Evolutionary conservation across 2,113 vertebrate species (phyloP).

Genomic region (Paramisgurnus dabryanus): DNA sequence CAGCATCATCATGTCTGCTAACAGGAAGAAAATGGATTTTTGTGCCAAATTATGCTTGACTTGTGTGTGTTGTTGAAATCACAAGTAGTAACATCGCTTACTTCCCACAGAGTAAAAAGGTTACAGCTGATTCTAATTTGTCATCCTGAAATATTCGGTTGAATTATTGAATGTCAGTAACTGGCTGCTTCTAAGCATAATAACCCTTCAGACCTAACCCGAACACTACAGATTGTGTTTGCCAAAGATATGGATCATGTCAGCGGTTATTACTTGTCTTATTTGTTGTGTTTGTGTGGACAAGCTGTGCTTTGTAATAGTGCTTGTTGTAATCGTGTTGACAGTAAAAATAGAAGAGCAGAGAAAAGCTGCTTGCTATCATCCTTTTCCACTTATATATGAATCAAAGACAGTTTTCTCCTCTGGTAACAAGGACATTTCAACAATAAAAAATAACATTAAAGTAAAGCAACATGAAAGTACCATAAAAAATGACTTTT

Average conservation of each 20-base stretch:
- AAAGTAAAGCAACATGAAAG: too few relatives aligned
- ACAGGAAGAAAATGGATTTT: too few relatives aligned
- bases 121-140: background rate
- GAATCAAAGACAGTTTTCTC: background rate
- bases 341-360: background rate
- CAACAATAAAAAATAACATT: background rate
- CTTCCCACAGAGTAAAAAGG: background rate
- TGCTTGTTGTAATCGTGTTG: background rate
- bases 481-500: too few relatives aligned
- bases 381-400: background rate
- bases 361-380: background rate
- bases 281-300: background rate
- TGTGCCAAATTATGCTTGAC: too few relatives aligned
- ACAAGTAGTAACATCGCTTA: too few relatives aligned
- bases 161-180: background rate
- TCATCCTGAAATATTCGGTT: background rate
- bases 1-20: background rate
- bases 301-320: background rate
- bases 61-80: too few relatives aligned
- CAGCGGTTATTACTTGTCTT: background rate
- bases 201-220: background rate
- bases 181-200: background rate
- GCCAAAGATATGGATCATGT: slow-evolving; percentile 5
- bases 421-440: background rate
- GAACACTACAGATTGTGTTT: background rate